These are phyloP conservation scores for Melangyna quadrimaculata DNA, from an alignment of 2,888 invertebrate species.

Conservation along the genomic window DNA sequence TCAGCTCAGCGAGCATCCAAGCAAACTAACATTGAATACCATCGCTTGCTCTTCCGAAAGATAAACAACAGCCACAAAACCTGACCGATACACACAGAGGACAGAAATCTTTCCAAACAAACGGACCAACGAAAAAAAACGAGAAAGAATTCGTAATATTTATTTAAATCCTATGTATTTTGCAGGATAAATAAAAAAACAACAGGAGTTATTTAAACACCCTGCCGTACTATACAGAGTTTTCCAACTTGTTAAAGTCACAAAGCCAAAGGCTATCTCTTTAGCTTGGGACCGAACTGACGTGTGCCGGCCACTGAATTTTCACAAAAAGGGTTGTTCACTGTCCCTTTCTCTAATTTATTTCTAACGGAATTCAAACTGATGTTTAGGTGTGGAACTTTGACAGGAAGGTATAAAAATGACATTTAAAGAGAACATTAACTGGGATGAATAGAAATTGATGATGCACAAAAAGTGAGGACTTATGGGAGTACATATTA, in stretches of 20 bases:
- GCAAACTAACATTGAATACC: constrained; percentile 11
- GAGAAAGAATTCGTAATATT: constrained; percentile 20
- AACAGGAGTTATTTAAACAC: background rate
- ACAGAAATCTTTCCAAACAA: background rate
- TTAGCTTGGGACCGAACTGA: background rate
- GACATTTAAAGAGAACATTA: background rate
- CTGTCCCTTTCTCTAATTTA: background rate
- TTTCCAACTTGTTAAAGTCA: constrained; percentile 33
- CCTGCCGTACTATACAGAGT: background rate
- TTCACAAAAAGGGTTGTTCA: background rate
- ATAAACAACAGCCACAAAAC: constrained; percentile 15
- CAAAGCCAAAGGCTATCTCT: background rate
- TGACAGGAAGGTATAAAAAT: background rate
- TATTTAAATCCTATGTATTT: constrained; percentile 48
- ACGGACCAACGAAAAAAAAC: background rate
- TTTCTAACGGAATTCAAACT: background rate
- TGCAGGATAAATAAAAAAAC: background rate
- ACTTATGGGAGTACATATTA: background rate
- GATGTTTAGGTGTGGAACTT: background rate
- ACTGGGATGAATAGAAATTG: background rate
- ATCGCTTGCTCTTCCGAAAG: background rate
- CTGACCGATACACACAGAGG: constrained; percentile 52
- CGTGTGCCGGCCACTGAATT: background rate
- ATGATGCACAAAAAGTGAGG: too few relatives aligned
- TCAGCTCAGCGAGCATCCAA: constrained; percentile 10